These are phyloP conservation scores for Ylistrum balloti DNA, from an alignment of 1,140 invertebrate species.

Conservation along the genomic window DNA sequence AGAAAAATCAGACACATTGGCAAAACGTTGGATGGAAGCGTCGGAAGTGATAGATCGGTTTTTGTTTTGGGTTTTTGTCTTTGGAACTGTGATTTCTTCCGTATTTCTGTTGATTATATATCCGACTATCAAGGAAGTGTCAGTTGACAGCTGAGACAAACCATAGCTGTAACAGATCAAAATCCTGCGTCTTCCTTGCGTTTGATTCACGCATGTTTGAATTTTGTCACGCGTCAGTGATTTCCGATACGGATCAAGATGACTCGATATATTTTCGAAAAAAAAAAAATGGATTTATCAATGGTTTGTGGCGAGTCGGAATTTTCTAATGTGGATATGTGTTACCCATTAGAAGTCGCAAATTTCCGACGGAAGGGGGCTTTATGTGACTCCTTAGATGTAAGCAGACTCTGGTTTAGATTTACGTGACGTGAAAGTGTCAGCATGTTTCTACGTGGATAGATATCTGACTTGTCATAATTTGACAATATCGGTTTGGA, in stretches of 20 bases:
- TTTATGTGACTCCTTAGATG: too few relatives aligned
- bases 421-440: too few relatives aligned
- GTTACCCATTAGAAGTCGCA: too few relatives aligned
- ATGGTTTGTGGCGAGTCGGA: neutral
- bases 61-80: constrained; percentile 85
- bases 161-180: neutral
- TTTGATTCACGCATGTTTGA: neutral
- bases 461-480: too few relatives aligned
- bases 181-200: neutral
- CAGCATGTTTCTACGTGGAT: too few relatives aligned
- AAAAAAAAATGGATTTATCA: too few relatives aligned
- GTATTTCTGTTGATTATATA: constrained; percentile 82
- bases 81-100: constrained; percentile 83
- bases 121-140: neutral
- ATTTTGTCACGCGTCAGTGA: neutral
- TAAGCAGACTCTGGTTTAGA: too few relatives aligned
- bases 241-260: neutral
- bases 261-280: too few relatives aligned
- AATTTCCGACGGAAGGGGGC: too few relatives aligned
- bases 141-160: neutral
- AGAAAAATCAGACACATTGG: constrained; percentile 75
- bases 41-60: constrained; percentile 85
- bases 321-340: neutral
- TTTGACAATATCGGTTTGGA: too few relatives aligned
- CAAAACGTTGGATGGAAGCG: constrained; percentile 85